Conservation (phyloP, 2,888 invertebrate genomes). For the Stictocephala bisonia region DNA sequence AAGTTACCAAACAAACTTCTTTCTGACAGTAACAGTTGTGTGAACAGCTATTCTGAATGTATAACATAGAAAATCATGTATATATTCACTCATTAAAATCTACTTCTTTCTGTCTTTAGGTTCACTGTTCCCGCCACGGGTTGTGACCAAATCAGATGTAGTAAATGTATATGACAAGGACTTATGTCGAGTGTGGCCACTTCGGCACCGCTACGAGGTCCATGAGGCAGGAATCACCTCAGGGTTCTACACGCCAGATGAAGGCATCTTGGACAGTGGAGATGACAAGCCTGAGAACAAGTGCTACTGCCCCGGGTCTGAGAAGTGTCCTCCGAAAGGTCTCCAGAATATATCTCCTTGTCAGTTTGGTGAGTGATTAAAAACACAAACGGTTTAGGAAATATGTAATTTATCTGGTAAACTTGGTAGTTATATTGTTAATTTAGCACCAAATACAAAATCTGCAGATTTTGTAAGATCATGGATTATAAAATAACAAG, state of each 20-base stretch:
- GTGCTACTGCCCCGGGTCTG: slow-evolving; percentile 79
- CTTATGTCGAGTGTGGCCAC: slow-evolving; percentile 81
- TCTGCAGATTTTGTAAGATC: no score
- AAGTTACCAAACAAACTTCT: no score
- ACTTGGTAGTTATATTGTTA: neutral
- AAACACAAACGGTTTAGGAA: neutral
- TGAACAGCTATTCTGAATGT: no score
- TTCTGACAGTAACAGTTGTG: no score
- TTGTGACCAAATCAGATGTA: slow-evolving; percentile 75
- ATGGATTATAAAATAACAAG: no score
- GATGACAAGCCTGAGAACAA: slow-evolving; percentile 75
- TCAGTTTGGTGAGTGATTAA: slow-evolving; percentile 76
- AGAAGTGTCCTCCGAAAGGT: slow-evolving; percentile 77
- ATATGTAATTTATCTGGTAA: slow-evolving; percentile 47
- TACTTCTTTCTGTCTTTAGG: no score
- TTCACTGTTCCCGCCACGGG: slow-evolving; percentile 85
- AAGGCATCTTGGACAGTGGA: slow-evolving; percentile 73
- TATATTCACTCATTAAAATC: no score
- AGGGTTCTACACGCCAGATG: slow-evolving; percentile 74
- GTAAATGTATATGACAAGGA: slow-evolving; percentile 88
- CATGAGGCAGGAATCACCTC: slow-evolving; percentile 74
- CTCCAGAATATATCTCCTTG: slow-evolving; percentile 89
- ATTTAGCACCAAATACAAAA: no score
- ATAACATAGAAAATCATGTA: no score
- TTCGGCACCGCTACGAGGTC: slow-evolving; percentile 76